These are phyloP conservation scores for Cephus nigrinus DNA, from an alignment of 2,888 invertebrate genomes.

Conservation along the genomic window DNA sequence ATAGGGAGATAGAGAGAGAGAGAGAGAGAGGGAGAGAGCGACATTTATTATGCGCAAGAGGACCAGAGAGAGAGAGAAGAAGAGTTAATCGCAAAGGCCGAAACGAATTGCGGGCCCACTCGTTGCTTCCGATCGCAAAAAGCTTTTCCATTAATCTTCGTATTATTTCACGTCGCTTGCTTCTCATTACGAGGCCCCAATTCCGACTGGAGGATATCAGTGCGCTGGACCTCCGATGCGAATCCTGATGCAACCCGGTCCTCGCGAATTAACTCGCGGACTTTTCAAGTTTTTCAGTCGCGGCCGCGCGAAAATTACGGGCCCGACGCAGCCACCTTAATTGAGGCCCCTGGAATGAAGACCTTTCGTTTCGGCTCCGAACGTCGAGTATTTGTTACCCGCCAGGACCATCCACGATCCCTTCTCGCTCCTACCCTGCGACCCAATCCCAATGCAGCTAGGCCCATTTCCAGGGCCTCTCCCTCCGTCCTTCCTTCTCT, in stretches of 20 bases:
- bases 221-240: neutral
- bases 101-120: neutral
- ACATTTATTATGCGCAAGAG: neutral
- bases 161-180: neutral
- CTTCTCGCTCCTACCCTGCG: neutral
- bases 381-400: neutral
- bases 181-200: neutral
- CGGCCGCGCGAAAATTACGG: neutral
- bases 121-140: neutral
- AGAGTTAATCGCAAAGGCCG: neutral
- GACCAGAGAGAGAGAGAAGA: neutral
- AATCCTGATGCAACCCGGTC: neutral
- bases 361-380: neutral
- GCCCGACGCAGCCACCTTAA: neutral
- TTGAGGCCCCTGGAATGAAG: slow-evolving; percentile 1
- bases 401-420: neutral
- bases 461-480: neutral
- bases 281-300: neutral
- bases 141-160: neutral
- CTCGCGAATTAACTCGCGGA: neutral
- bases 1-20: neutral
- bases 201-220: neutral
- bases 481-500: neutral
- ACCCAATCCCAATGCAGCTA: neutral
- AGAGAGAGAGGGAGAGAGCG: no score